phyloP scores from a whole-genome alignment of 2,113 vertebrate species.

The Chelonoidis abingdonii region DNA sequence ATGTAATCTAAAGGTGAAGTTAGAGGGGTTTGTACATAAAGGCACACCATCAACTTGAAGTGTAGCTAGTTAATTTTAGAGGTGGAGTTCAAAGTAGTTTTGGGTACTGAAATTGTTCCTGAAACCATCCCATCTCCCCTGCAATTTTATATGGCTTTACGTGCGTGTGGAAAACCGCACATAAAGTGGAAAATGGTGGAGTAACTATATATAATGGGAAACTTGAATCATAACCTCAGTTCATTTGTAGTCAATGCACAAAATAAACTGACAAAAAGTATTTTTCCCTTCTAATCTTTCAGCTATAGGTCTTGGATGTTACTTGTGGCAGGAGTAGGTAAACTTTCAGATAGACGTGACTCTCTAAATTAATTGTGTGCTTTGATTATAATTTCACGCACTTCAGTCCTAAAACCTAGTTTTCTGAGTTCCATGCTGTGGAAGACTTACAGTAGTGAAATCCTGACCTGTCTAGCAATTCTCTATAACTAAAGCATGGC shows the following conservation, averaged over 20 bases:
- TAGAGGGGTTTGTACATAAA: neutral
- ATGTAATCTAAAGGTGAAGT: neutral
- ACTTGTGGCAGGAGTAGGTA: neutral
- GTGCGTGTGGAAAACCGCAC: neutral
- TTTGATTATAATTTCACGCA: rapidly evolving
- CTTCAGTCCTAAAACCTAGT: neutral
- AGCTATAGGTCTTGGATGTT: neutral
- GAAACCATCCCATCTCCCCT: neutral
- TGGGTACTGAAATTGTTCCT: neutral
- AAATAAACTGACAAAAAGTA: neutral
- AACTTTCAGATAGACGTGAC: neutral
- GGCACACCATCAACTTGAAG: neutral
- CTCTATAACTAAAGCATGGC: neutral
- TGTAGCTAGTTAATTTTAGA: neutral
- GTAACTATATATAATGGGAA: neutral
- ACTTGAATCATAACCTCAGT: neutral
- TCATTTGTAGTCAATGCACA: neutral
- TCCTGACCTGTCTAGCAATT: neutral
- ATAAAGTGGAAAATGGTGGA: neutral
- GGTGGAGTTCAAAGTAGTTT: neutral
- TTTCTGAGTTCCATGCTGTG: neutral
- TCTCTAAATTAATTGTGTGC: rapidly evolving
- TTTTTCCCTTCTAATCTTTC: neutral
- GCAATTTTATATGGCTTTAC: neutral
- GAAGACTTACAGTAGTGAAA: neutral